Base-by-base conservation (phyloP, 2,888 invertebrate species). In the Ptilodon capucinus region DNA sequence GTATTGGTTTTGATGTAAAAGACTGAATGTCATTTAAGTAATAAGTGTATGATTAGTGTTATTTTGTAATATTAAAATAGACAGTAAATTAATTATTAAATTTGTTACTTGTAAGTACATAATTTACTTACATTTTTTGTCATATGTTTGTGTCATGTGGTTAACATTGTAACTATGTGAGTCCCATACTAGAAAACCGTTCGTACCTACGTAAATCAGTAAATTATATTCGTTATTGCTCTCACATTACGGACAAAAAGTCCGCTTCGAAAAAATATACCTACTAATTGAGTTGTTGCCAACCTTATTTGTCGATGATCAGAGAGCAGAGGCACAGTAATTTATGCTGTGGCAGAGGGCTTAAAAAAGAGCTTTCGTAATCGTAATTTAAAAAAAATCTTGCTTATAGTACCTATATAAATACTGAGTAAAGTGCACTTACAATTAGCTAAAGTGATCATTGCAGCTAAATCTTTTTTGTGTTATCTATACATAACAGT, bases 1-100 rank as follows among this genome's bases (percentile, higher is more conserved):
- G 90, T 91, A 91, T 91, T 91, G 91, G 91, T 89, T 90, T 81
- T 84, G 77, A 86, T 87, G 72, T 84, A 86, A 85, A 89, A 91
- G 91, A 91, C 91, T 91, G 91, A 91, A 86, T 84, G 87, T 90
- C 89, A 77, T 89, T 80, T 84, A 82, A 81, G 78, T 73, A 84
- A 78, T 82, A 77, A 66, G 64, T 64, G 54, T 68, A 66, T 67
- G 57, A 57, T 71, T 69, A 80, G 81, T 85, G 81, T 86, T 87
- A 84, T 80, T 82, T 79, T 81, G 64, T 79, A 75, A 71, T 77
- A 71, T 74, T 69, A 71, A 67, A 53, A 55, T 81, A 78, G 72
- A 72, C 63, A 79, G 69, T 79, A 74, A 71, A 67, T 57, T 63
- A 65, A 57, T 54, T 64, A 57, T 63, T 59, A 56, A 57, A 62